Evolutionary conservation across 2,797 vertebrate genomes (phyloP).

Genomic region (Channa striata): DNA sequence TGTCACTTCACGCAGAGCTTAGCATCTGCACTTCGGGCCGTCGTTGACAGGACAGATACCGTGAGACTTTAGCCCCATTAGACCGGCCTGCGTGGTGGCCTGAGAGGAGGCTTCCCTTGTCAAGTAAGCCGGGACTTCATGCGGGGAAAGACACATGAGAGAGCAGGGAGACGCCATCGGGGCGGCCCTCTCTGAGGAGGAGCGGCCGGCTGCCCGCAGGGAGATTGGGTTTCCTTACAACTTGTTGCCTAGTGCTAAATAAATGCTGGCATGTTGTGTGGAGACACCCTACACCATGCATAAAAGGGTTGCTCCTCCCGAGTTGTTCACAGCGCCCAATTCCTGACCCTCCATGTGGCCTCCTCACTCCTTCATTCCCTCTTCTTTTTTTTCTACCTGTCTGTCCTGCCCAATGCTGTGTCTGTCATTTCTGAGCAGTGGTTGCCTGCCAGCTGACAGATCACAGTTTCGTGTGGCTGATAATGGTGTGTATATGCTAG

Average conservation of each 20-base stretch:
- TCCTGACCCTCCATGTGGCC: slow-evolving; percentile 55
- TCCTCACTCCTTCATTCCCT: slow-evolving; percentile 58
- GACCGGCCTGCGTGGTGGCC: slow-evolving; percentile 46
- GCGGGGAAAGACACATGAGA: slow-evolving; percentile 66
- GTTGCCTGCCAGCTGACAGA: slow-evolving; percentile 27
- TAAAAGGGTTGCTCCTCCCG: slow-evolving; percentile 76
- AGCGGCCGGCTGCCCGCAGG: slow-evolving; percentile 62
- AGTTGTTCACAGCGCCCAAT: slow-evolving; percentile 61
- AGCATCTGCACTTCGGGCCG: slow-evolving; percentile 69
- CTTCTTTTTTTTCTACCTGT: slow-evolving; percentile 31
- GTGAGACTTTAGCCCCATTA: slow-evolving; percentile 33
- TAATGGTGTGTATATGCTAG: background rate
- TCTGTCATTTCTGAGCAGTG: slow-evolving; percentile 35
- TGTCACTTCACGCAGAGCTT: slow-evolving; percentile 54
- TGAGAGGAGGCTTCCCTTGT: slow-evolving; percentile 63
- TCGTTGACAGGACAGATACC: slow-evolving; percentile 64
- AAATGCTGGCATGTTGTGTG: slow-evolving; percentile 82
- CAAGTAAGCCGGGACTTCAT: slow-evolving; percentile 59
- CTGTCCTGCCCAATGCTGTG: slow-evolving; percentile 17
- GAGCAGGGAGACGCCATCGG: slow-evolving; percentile 67
- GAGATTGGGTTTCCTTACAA: slow-evolving; percentile 79
- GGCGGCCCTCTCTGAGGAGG: slow-evolving; percentile 62
- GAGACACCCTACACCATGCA: slow-evolving; percentile 77
- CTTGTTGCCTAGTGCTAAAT: slow-evolving; percentile 85
- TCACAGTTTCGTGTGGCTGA: slow-evolving; percentile 29